Conservation (phyloP, 2,888 invertebrate species). For the Trichacis sp. region DNA sequence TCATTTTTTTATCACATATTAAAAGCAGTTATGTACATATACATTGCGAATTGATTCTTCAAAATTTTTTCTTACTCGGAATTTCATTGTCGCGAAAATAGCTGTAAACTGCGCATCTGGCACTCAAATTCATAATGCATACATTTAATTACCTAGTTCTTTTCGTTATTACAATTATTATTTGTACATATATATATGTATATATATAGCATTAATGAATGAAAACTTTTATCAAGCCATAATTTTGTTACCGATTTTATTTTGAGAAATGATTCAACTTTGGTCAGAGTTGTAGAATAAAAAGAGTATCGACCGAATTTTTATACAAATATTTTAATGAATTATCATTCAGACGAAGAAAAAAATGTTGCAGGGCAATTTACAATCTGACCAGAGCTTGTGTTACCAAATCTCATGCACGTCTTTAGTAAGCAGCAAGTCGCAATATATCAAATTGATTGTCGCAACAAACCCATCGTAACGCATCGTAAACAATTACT, state of each 20-base stretch:
- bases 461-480: no score
- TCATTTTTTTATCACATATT: constrained; percentile 58
- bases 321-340: background rate
- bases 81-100: background rate
- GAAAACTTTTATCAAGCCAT: background rate
- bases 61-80: background rate
- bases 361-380: background rate
- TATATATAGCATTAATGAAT: background rate
- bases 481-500: no score
- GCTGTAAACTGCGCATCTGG: background rate
- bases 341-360: background rate
- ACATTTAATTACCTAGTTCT: background rate
- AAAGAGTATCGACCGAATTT: background rate
- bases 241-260: background rate
- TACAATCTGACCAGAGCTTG: background rate
- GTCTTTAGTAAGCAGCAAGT: background rate
- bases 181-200: background rate
- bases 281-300: no score
- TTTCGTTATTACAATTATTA: background rate
- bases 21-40: constrained; percentile 67
- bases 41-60: constrained; percentile 32
- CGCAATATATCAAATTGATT: no score
- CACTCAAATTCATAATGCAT: background rate
- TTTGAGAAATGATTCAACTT: no score
- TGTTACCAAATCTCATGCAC: background rate